Base-by-base conservation (phyloP, 2,797 vertebrate genomes). In the Eulemur rubriventer region DNA sequence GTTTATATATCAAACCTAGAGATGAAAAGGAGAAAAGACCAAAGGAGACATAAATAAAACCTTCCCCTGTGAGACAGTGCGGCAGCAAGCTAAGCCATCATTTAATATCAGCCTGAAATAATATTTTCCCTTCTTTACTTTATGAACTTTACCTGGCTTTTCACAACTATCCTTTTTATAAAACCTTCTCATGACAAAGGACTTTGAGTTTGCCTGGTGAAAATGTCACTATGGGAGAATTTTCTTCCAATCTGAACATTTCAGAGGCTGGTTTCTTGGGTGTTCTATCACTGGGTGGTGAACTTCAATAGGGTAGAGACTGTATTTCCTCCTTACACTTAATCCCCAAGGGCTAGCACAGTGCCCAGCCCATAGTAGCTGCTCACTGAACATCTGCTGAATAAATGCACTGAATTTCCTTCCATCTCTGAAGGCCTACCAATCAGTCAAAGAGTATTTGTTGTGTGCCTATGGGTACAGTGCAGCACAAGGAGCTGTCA, bases 21-120 rank as follows among this genome's bases (percentile, higher is more conserved):
- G 75, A 94, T 50, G 18, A 95, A 96, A 78, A 73, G 52, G 38
- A 86, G 48, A 55, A 1, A 43, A 81, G 75, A 78, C 48, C 72
- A 78, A 95, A 90, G 76, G 84, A 63, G 83, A 67, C 88, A 79
- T 50, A 84, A 87, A 95, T 65, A 61, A 89, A 94, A 70, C 17
- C 52, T 63, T 80, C 82, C 65, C 61, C 70, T 35, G 28, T 2
- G 72, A 95, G 70, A 88, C 8, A 18, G 52, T 16, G 52, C 0
- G 9, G 41, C 46, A 65, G 89, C 24, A 2, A 61, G 78, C 89
- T 67, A 65, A 72, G 89, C 41, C 6, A 50, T 52, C 89, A 61
- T 76, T 79, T 80, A 70, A n/a, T n/a, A 48, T 75, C 43, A 48
- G 65, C 61, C 43, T 57, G 33, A 87, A 82, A 52, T 33, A 48